Base-by-base conservation (phyloP, 2,888 invertebrate species). In the Erebia epiphron region DNA sequence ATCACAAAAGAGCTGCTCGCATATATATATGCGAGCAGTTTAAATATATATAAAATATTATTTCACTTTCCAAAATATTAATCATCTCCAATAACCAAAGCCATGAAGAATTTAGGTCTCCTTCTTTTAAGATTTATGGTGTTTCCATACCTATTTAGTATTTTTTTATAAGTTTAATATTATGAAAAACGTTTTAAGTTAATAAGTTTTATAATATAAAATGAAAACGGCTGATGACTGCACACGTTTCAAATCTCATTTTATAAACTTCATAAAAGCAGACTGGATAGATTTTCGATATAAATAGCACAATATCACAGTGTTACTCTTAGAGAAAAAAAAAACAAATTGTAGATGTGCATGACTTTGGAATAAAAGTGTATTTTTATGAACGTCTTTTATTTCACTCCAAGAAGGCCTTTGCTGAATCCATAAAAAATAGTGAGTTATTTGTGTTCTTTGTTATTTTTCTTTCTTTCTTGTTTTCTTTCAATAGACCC, bases 321-420 rank as follows among this genome's bases (percentile, higher is more conserved):
- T 84, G 86, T 88, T 87, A 89, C 80, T 86, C 83, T 86, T 89
- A 88, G 89, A 75, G 14, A 11, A 60, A 60, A 60, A 60, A 62
- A 62, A 82, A 86, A 86, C 85, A 84, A 87, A 85, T 79, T 86
- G 91, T 92, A 92, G 92, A 86, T 87, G 88, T 91, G 91, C 92
- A 92, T 92, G 92, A 89, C 80, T 87, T 90, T 88, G 86, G 84
- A 90, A 89, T 91, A 91, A 86, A 83, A 67, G 82, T 91, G 91
- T 91, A 89, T 92, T 92, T 91, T 91, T 88, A 89, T 73, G 14
- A 72, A 16, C 69, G 78, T 52, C 43, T 78, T 87, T 89, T 77
- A 79, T 85, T 85, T 80, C 4, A 64, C 10, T 26, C 21, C 16
- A n/a, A 56, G 4, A 35, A 46, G 43, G 7, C 56, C 35, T 49